A percentile compares a stretch with the other conserved stretches of the same genome.
Conservation (phyloP, 2,113 vertebrate genomes). For the Psophia crepitans region DNA sequence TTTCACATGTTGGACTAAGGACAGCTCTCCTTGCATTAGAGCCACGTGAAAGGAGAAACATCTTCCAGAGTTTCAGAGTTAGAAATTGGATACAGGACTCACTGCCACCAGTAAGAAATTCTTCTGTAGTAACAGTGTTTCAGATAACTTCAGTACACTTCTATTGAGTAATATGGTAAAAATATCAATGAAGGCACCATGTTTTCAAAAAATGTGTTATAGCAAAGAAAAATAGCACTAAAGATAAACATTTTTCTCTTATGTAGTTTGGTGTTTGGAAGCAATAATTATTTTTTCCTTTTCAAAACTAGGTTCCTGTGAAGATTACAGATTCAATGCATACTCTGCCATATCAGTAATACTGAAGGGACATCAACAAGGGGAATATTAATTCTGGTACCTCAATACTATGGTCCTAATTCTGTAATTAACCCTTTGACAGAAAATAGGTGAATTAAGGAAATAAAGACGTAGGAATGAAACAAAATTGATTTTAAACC, state of each 20-base stretch:
- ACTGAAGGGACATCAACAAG: neutral
- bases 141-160: neutral
- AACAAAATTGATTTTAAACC: neutral
- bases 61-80: neutral
- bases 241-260: neutral
- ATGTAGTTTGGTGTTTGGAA: neutral
- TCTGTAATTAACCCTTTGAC: neutral
- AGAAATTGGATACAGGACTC: neutral
- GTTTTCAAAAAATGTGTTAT: neutral
- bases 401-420: neutral
- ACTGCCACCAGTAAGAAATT: neutral
- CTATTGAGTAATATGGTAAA: neutral
- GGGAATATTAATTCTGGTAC: neutral
- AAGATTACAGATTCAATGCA: neutral
- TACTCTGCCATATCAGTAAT: fast-evolving
- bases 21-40: neutral
- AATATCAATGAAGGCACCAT: neutral
- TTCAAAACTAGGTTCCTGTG: neutral
- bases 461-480: neutral
- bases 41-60: neutral
- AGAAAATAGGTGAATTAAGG: neutral
- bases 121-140: neutral
- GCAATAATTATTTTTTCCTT: neutral
- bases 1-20: neutral
- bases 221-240: neutral